A percentile compares a stretch with the other conserved stretches of the same genome.
These are phyloP conservation scores for Drosophila cardini DNA, from an alignment of 1,140 invertebrate genomes.

Conservation along the genomic window DNA sequence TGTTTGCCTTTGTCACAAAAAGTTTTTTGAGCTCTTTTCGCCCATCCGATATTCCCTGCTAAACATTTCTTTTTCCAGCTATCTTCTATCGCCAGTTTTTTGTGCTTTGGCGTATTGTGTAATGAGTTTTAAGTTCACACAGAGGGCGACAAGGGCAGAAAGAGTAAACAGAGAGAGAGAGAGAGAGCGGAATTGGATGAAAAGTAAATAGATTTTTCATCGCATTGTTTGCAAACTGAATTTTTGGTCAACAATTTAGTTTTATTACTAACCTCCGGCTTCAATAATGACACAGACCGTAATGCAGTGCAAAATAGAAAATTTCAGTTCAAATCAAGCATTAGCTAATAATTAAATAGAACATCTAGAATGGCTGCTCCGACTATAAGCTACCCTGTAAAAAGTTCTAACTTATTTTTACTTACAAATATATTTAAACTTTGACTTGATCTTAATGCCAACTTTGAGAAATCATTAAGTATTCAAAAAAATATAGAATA, in stretches of 20 bases:
- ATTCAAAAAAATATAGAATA: too few relatives aligned
- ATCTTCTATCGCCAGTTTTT: not conserved
- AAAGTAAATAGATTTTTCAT: not conserved
- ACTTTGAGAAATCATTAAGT: too few relatives aligned
- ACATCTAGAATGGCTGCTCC: not conserved
- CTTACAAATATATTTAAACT: too few relatives aligned
- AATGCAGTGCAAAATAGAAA: constrained; percentile 3
- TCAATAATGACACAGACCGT: constrained; percentile 52
- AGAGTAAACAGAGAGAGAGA: not conserved
- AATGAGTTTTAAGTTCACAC: constrained; percentile 37
- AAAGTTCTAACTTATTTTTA: too few relatives aligned
- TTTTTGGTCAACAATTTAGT: constrained; percentile 57
- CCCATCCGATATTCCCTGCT: not conserved
- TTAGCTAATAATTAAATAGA: constrained; percentile 4
- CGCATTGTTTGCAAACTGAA: constrained; percentile 39
- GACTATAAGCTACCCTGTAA: constrained; percentile 10
- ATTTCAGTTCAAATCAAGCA: constrained; percentile 11
- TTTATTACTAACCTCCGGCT: constrained; percentile 43
- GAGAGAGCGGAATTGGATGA: not conserved
- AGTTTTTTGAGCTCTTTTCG: constrained; percentile 9
- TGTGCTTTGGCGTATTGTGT: constrained; percentile 28
- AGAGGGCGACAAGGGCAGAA: not conserved
- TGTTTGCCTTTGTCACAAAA: constrained; percentile 45
- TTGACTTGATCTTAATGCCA: too few relatives aligned
- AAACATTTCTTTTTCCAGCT: not conserved